Base-by-base conservation (phyloP, 2,113 vertebrate genomes). In the Notothenia rossii region DNA sequence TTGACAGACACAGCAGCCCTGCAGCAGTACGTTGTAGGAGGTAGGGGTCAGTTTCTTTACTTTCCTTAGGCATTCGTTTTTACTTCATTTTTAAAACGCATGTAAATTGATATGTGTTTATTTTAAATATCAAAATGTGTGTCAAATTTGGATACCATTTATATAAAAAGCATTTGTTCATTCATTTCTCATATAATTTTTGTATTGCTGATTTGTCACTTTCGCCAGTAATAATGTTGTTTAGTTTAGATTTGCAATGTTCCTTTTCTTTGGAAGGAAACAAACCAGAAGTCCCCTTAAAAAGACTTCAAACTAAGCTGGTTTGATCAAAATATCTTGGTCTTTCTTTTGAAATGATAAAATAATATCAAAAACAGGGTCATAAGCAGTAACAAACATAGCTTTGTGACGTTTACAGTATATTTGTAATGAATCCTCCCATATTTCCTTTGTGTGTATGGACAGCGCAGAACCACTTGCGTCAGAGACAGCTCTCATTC, bases 381-480 rank as follows among this genome's bases (percentile, higher is more conserved):
- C 49, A 4, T 49, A 11, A 17, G 71, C 33, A 72, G 55, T 58
- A 40, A 36, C 12, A 7, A 59, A 17, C 3, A 10, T 14, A 0
- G 1, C 18, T n/a, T 13, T 36, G 10, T 53, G 12, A 29, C 55
- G 53, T n/a, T 50, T 20, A 15, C 6, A 10, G 36, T 48, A 51
- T 20, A 62, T 62, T 62, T 78, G 20, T 54, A 29, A 7, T 50
- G 22, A 70, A 17, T 67, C 48, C 46, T 68, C 11, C 10, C 18
- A 53, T 59, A 43, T 53, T 53, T 11, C 40, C 22, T 65, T 5
- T 60, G 15, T 53, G 3, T 29, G 6, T 17, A 5, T n/a, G 8
- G 12, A 9, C 22, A 58, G 68, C 36, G 62, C 22, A 9, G 5
- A 15, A 8, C 62, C 7, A 7, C 2, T 70, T 33, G 5, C 2